A percentile compares a stretch with the other conserved stretches of the same genome.
phyloP scores from a whole-genome alignment of 2,888 invertebrate genomes.

The Gisinianus flammeolus region DNA sequence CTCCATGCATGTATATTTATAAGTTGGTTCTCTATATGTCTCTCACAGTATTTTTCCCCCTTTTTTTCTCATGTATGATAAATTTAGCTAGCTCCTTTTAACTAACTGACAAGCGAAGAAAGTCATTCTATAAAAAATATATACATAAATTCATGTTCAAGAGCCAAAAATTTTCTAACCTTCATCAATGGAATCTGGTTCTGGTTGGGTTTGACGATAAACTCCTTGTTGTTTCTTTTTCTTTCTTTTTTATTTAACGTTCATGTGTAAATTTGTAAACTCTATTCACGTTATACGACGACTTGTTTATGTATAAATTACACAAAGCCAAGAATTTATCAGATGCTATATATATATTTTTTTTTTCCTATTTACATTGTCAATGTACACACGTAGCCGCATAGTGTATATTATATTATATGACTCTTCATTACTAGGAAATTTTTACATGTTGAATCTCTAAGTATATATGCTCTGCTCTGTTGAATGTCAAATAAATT shows the following conservation, averaged over 20 bases:
- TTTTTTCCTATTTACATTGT: too few relatives aligned
- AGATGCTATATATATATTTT: not conserved
- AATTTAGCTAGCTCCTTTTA: not conserved
- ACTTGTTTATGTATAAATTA: not conserved
- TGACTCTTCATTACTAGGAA: too few relatives aligned
- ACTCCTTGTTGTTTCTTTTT: not conserved
- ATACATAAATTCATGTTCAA: not conserved
- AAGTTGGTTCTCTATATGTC: too few relatives aligned
- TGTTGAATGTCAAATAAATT: not conserved
- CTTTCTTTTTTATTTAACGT: not conserved
- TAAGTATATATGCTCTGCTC: too few relatives aligned
- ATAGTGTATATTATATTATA: not conserved
- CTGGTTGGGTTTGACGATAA: slow-evolving; percentile 1
- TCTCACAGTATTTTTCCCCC: too few relatives aligned
- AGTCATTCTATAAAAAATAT: not conserved
- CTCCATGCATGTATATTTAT: too few relatives aligned
- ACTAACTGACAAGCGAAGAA: not conserved
- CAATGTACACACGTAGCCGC: not conserved
- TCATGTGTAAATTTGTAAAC: not conserved
- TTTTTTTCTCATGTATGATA: not conserved
- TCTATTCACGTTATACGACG: not conserved
- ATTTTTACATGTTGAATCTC: not conserved
- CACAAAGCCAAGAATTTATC: not conserved
- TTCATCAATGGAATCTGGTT: slow-evolving; percentile 11
- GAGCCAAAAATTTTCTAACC: slow-evolving; percentile 10